phyloP scores from a whole-genome alignment of 2,113 vertebrate species.

The Nestor notabilis region DNA sequence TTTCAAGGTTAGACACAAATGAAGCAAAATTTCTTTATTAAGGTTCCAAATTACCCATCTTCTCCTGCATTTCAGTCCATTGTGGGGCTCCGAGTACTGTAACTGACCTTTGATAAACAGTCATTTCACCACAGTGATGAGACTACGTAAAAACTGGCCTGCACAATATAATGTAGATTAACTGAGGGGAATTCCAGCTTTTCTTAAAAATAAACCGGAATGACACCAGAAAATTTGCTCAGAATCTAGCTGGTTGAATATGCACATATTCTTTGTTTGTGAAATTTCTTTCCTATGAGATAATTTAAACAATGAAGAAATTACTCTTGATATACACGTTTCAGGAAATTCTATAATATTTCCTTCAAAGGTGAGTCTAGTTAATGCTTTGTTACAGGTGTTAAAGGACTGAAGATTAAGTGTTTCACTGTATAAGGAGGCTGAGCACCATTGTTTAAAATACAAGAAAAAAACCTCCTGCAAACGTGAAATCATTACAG shows the following conservation, averaged over 20 bases:
- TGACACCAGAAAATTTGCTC: conserved; percentile 34
- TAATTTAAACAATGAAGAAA: conserved; percentile 50
- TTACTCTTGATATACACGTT: neutral
- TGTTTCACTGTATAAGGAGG: neutral
- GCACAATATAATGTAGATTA: conserved; percentile 59
- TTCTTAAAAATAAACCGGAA: conserved; percentile 48
- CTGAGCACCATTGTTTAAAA: neutral
- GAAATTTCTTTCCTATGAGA: conserved; percentile 33
- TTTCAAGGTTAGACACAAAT: conserved; percentile 66
- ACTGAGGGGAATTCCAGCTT: conserved; percentile 36
- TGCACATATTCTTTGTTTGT: neutral
- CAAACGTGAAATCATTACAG: neutral
- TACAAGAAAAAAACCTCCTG: accelerated
- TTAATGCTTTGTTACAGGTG: neutral
- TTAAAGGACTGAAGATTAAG: neutral
- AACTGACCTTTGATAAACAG: conserved; percentile 66
- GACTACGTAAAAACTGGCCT: conserved; percentile 28
- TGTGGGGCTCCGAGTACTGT: conserved; percentile 52
- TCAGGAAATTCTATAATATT: neutral
- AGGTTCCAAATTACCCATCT: conserved; percentile 55
- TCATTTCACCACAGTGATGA: conserved; percentile 58
- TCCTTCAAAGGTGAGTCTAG: neutral
- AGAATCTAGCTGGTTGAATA: neutral
- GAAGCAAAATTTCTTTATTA: conserved; percentile 64
- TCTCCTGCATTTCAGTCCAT: conserved; percentile 54